A percentile compares a stretch with the other conserved stretches of the same genome.
These are phyloP conservation scores for Phortica variegata DNA, from an alignment of 1,140 invertebrate species.

Conservation along the genomic window DNA sequence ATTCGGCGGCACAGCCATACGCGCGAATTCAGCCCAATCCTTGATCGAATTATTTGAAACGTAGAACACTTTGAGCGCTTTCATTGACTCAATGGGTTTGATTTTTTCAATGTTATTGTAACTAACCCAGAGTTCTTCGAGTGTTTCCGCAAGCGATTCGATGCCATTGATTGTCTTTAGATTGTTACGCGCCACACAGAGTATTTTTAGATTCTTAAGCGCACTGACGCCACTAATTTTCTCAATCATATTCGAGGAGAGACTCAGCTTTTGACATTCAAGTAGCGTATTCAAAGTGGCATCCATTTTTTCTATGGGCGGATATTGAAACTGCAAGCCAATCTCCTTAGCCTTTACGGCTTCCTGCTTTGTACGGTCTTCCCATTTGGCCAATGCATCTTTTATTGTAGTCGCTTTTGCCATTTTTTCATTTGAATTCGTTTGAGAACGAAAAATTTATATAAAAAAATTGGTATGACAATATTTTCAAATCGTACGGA, in stretches of 20 bases:
- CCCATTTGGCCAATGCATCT: constrained; percentile 78
- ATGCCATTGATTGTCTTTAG: constrained; percentile 86
- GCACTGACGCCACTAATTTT: constrained; percentile 77
- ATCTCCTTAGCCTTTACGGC: constrained; percentile 73
- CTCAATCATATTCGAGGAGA: constrained; percentile 93
- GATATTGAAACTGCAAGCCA: constrained; percentile 76
- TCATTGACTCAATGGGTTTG: constrained; percentile 81
- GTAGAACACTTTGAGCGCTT: constrained; percentile 79
- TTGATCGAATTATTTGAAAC: constrained; percentile 88
- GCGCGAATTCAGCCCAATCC: constrained; percentile 84
- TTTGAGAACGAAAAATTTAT: no score
- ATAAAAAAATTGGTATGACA: no score
- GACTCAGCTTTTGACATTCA: constrained; percentile 77
- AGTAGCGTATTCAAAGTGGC: constrained; percentile 64
- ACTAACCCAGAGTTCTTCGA: constrained; percentile 92
- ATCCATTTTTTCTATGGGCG: constrained; percentile 82
- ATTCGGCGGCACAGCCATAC: constrained; percentile 60
- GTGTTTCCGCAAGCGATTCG: constrained; percentile 79
- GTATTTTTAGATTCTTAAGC: constrained; percentile 79
- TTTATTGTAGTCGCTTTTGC: constrained; percentile 67
- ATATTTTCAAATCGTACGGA: no score
- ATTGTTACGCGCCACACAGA: constrained; percentile 86
- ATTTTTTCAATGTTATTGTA: constrained; percentile 93
- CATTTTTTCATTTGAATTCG: no score
- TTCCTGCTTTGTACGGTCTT: constrained; percentile 72